Base-by-base conservation (phyloP, 2,797 vertebrate genomes). In the Uromys caudimaculatus region DNA sequence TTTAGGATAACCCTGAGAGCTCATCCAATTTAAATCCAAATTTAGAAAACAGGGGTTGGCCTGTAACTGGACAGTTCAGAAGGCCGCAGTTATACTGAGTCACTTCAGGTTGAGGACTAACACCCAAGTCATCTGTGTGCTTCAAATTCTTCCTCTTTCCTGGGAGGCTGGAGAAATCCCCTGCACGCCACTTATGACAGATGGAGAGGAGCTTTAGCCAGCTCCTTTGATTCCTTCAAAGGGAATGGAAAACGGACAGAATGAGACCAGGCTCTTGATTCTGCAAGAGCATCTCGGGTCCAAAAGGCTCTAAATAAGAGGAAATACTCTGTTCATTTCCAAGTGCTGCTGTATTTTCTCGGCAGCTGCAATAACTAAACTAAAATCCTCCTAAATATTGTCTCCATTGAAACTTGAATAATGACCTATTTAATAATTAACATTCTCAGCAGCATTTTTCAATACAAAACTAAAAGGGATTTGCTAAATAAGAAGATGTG, bases 191-290 rank as follows among this genome's bases (percentile, higher is more conserved):
- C 79, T 96, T 77, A 38, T n/a, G 94, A 89, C 94, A 98, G 85
- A 95, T 58, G 52, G 62, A 90, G 62, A 94, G 41, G 47, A 94
- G 94, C 79, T 93, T 96, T 19, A 95, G 89, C 54, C 54, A 95
- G 93, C 62, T 94, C 83, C 96, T 97, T 73, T 96, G 96, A 97
- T 87, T 96, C 67, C 96, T 96, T 96, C 96, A 97, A 97, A 97
- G 77, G 58, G 97, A 97, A 97, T 96, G 58, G 95, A 85, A 95
- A 94, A 96, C 86, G 88, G 96, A 97, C 97, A 97, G 97, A 98
- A 98, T 97, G 95, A 97, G 96, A 97, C 94, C 98, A 97, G 84
- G 52, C 90, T 93, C 75, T 82, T 84, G 91, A 95, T 84, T 95
- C 93, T 96, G 77, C 27, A 71, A 95, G 84, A 93, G 75, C 92